Base-by-base conservation (phyloP, 2,113 vertebrate species). In the Clarias macrocephalus region DNA sequence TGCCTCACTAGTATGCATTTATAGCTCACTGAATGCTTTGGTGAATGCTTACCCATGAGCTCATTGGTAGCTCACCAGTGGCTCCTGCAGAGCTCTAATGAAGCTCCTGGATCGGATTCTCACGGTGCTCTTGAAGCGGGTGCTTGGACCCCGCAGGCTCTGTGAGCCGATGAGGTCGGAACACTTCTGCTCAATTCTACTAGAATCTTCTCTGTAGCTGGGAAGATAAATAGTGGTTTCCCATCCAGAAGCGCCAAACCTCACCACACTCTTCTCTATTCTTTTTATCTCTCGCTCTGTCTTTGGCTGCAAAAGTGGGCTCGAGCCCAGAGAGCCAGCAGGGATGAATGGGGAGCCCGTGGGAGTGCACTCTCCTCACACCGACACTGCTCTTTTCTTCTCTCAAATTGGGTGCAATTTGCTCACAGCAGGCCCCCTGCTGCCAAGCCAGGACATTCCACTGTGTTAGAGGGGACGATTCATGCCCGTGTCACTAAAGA, bases 181-280 rank as follows among this genome's bases (percentile, higher is more conserved):
- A 92, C 88, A 93, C 94, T 93, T 94, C 23, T 52, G 94, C 93
- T 89, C 89, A 86, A 92, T 93, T 94, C 93, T 93, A 91, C 93
- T 92, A 91, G 90, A 94, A 94, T 88, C 91, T 92, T 93, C 92
- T 92, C 92, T 92, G 91, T 88, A 89, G 93, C 93, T 93, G 93
- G 93, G 94, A 95, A 94, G 94, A 95, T 93, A 95, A 95, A 96
- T 92, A 96, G 89, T 89, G 88, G 90, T 88, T 91, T 89, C 79
- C 89, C 76, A 80, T 83, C 79, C 54, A 21, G 84, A 57, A 80
- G 77, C 52, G 37, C 68, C 90, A 91, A 88, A 89, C 83, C 92
- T 86, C 83, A 68, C 80, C 62, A 37, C 68, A 91, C 93, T 92
- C 93, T 92, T 85, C 63, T 59, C 37, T 85, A 18, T 86, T 88